phyloP scores from a whole-genome alignment of 2,797 vertebrate genomes.

The Otolemur crassicaudatus region DNA sequence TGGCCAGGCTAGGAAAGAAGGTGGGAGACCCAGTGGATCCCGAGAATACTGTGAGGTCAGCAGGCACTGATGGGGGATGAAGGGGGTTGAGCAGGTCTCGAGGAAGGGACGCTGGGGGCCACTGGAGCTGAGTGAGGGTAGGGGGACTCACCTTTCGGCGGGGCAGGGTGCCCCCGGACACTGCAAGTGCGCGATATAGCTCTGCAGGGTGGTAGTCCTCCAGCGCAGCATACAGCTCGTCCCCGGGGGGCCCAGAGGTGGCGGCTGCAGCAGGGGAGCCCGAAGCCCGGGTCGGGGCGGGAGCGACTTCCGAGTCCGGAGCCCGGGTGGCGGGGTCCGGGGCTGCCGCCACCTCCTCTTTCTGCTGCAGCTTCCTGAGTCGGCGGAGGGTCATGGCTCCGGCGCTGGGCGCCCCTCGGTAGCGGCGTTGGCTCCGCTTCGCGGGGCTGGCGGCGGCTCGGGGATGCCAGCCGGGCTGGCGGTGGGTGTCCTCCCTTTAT shows the following conservation, averaged over 20 bases:
- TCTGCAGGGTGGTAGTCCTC: constrained; percentile 89
- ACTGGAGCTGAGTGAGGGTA: neutral
- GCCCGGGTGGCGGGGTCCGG: constrained; percentile 72
- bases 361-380: constrained; percentile 92
- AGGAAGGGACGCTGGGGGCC: neutral
- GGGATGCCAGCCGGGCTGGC: neutral
- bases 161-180: constrained; percentile 96
- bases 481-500: constrained; percentile 60
- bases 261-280: constrained; percentile 74
- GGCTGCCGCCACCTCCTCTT: constrained; percentile 85
- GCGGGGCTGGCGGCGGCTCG: neutral
- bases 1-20: neutral
- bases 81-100: neutral
- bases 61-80: neutral
- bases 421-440: rapidly evolving
- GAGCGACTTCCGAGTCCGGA: constrained; percentile 89
- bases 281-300: constrained; percentile 79
- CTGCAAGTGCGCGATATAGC: constrained; percentile 93
- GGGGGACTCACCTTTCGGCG: constrained; percentile 91
- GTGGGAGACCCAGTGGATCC: neutral
- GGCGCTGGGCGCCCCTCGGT: neutral
- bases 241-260: constrained; percentile 76
- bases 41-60: neutral
- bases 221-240: constrained; percentile 91
- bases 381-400: constrained; percentile 94